Evolutionary conservation across 2,888 invertebrate species (phyloP).

Genomic region (Athalia circularis): DNA sequence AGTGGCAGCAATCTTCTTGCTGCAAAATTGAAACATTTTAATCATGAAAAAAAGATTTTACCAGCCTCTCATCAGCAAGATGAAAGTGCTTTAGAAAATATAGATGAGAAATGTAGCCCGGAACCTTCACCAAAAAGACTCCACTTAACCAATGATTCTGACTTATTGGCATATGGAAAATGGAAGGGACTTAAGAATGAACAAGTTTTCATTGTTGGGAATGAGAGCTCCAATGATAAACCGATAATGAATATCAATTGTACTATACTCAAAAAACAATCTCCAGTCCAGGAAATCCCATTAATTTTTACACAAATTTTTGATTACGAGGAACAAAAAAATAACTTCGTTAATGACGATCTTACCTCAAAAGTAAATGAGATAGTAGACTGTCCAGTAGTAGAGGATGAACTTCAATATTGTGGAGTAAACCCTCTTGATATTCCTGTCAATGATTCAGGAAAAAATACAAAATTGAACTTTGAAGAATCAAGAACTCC

Average conservation of each 20-base stretch:
- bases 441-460: constrained; percentile 19
- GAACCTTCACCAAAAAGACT: neutral
- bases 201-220: constrained; percentile 14
- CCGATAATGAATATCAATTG: neutral
- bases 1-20: constrained; percentile 42
- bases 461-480: constrained; percentile 12
- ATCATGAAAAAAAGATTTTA: constrained; percentile 8
- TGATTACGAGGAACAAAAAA: constrained; percentile 7
- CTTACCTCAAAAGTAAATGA: constrained; percentile 18
- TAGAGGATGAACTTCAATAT: neutral
- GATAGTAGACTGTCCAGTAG: constrained; percentile 18
- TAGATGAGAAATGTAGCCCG: neutral
- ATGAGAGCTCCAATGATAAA: constrained; percentile 1
- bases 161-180: constrained; percentile 39
- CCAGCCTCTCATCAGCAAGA: neutral
- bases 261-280: neutral
- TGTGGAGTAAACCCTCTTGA: constrained; percentile 19
- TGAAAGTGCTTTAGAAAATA: constrained; percentile 3
- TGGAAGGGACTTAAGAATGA: constrained; percentile 43
- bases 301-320: constrained; percentile 8
- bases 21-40: constrained; percentile 37
- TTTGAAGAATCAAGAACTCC: constrained; percentile 3
- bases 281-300: constrained; percentile 12
- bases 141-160: constrained; percentile 35
- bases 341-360: constrained; percentile 5